These are phyloP conservation scores for Chromis chromis DNA, from an alignment of 2,797 vertebrate species.

Conservation along the genomic window DNA sequence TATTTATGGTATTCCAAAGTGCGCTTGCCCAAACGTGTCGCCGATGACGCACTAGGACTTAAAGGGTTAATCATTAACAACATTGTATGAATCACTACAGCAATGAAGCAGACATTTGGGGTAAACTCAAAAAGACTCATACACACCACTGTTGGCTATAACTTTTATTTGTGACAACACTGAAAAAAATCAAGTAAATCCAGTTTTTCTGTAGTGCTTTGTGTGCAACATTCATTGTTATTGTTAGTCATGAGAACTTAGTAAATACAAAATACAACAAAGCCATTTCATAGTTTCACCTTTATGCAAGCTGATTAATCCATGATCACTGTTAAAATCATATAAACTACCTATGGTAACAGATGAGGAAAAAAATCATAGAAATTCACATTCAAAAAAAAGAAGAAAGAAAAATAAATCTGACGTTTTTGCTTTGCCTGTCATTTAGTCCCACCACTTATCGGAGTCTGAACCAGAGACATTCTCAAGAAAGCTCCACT, in stretches of 20 bases:
- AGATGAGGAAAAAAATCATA: background rate
- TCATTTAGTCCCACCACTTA: conserved; percentile 4
- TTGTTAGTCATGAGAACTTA: conserved; percentile 71
- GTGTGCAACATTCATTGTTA: conserved; percentile 79
- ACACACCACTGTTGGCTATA: conserved; percentile 46
- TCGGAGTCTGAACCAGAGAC: background rate
- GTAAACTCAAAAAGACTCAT: background rate
- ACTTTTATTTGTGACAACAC: conserved; percentile 78
- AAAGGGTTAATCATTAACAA: no score
- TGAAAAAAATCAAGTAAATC: conserved; percentile 82
- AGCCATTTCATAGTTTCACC: conserved; percentile 63
- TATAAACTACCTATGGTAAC: conserved; percentile 37
- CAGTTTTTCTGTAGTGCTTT: conserved; percentile 80
- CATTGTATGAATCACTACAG: no score
- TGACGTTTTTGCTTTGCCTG: conserved; percentile 2
- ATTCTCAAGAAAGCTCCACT: background rate
- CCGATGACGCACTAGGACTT: no score
- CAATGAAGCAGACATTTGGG: no score
- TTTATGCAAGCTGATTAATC: conserved; percentile 44
- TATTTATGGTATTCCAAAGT: no score
- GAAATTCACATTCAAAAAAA: conserved; percentile 31
- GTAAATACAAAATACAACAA: conserved; percentile 62
- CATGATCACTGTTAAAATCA: conserved; percentile 44
- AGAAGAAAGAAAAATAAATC: no score
- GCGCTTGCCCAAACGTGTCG: no score